Percentiles rank a stretch among this genome's conserved stretches.
Conservation (phyloP, 2,888 invertebrate genomes). For the Xestoiulus laeticollis region DNA sequence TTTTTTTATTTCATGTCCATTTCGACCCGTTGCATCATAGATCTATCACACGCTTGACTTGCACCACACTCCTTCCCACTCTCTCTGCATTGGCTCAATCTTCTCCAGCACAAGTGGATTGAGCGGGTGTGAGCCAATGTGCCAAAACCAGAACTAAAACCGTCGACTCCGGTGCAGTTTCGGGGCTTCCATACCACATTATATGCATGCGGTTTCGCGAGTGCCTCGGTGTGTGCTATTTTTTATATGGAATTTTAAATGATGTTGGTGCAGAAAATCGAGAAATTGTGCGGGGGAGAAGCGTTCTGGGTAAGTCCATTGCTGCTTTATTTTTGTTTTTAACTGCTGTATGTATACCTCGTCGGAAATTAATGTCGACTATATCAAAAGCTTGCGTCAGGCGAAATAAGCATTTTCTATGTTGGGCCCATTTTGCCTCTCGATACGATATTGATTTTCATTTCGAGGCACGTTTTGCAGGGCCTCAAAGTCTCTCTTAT, state of each 20-base stretch:
- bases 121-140: slow-evolving; percentile 6
- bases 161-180: background rate
- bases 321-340: background rate
- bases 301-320: slow-evolving; percentile 31
- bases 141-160: background rate
- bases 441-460: slow-evolving; percentile 22
- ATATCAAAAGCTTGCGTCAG: background rate
- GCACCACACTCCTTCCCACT: background rate
- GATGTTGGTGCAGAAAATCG: background rate
- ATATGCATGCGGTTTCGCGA: background rate
- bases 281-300: slow-evolving; percentile 21
- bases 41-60: too few relatives aligned
- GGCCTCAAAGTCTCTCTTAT: background rate
- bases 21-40: background rate
- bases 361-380: background rate
- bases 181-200: background rate
- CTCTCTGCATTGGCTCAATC: background rate
- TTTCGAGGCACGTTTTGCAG: background rate
- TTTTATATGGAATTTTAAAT: slow-evolving; percentile 24
- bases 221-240: background rate
- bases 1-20: background rate
- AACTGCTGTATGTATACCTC: background rate
- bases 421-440: slow-evolving; percentile 15
- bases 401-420: background rate
- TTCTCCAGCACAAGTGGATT: background rate